phyloP scores from a whole-genome alignment of 2,113 vertebrate species.

The Hymenochirus boettgeri region DNA sequence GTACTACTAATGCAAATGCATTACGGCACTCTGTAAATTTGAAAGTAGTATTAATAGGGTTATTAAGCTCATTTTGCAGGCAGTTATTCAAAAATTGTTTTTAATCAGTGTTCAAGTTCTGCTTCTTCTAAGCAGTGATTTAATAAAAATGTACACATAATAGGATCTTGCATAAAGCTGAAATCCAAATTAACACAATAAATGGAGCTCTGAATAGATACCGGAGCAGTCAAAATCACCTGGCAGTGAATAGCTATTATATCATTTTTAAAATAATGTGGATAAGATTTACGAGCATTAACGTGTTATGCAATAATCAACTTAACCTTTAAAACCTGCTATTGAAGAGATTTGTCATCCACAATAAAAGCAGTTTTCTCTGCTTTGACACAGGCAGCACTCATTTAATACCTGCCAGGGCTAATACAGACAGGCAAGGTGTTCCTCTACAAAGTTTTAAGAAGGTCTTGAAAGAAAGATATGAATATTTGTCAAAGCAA shows the following conservation, averaged over 20 bases:
- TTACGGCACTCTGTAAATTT: slow-evolving; percentile 80
- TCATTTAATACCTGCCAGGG: no score
- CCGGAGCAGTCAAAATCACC: neutral
- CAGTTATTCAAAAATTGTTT: slow-evolving; percentile 4
- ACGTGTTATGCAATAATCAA: neutral
- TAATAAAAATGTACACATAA: slow-evolving; percentile 17
- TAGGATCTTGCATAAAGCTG: neutral
- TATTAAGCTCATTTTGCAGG: neutral
- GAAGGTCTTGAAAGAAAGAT: no score
- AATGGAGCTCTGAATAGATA: neutral
- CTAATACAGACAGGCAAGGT: no score
- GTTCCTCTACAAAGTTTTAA: no score
- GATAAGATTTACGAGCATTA: neutral
- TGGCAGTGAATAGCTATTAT: neutral
- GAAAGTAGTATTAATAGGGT: slow-evolving; percentile 15
- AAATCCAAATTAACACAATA: neutral
- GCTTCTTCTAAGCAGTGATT: neutral
- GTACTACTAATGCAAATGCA: slow-evolving; percentile 90
- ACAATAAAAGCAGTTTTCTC: no score
- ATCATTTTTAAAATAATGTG: neutral
- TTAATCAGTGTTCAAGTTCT: neutral
- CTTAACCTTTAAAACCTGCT: neutral
- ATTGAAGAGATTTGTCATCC: no score
- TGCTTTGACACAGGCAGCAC: no score
- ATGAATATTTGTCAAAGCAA: no score